Evolutionary conservation across 2,113 vertebrate species (phyloP), one percentile per base, ranked within the genome.

Genomic region (Polyodon spathula): DNA sequence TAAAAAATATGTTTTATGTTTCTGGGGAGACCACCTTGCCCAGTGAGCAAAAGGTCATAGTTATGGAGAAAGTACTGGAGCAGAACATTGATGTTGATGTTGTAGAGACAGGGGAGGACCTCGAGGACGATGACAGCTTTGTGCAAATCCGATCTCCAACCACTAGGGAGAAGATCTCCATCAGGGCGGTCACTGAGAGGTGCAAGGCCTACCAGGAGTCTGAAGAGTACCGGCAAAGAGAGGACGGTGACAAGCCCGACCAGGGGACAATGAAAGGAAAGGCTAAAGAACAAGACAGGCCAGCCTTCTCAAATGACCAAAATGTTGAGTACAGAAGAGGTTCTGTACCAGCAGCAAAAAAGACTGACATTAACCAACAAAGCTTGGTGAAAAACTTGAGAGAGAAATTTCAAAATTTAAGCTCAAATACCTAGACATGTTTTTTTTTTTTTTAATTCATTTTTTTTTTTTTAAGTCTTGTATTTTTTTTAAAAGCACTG

Each of bases 341-440:
- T 5, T 58, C 39, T 3, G 48, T 62, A 51, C 15, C 58, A 61
- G 61, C 71, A 10, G 66, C 66, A 52, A 80, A 78, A 62, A 71
- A 65, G 40, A 66, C 60, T 0, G 75, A 86, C 6, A 77, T 69
- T 2, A 69, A 69, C 11, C 88, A 88, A 6, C 85, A 79, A 7
- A 88, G 88, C 59, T 73, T 91, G 2, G 94, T 97, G 64, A 92
- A 81, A 77, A 92, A 89, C 78, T 87, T 98, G 62, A 81, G 91
- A 59, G 91, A 93, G 58, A 96, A 89, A 62, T 97, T 97, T 66
- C 94, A 94, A 84, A 93, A 82, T 66, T 79, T 93, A 3, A 88
- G 89, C 11, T 73, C 88, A 1, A 68, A 73, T 64, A 91, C 81
- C 9, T 90, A 63, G 76, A 63, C 17, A 5, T 10, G 11, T 46